phyloP scores from a whole-genome alignment of 2,888 invertebrate species.

The Cetonia aurata region DNA sequence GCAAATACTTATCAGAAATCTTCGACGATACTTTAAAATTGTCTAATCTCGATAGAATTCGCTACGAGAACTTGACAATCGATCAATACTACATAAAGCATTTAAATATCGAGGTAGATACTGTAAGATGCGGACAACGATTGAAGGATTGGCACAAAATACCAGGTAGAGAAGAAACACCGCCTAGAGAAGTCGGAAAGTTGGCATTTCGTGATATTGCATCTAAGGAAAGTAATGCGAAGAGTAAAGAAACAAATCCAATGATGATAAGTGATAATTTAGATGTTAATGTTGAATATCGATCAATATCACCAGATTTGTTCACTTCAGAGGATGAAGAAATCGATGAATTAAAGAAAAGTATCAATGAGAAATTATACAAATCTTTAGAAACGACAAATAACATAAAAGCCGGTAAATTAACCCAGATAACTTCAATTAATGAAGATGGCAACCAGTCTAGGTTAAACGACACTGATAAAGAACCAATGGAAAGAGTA shows the following conservation, averaged over 20 bases:
- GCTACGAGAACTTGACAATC: conserved; percentile 43
- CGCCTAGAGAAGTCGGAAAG: conserved; percentile 56
- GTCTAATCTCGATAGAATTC: conserved; percentile 47
- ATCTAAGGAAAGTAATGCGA: conserved; percentile 1
- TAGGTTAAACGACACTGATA: too few species aligned
- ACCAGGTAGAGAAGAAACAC: conserved; percentile 74
- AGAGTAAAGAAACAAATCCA: too few species aligned
- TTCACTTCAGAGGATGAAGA: conserved; percentile 59
- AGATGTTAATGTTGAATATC: background rate
- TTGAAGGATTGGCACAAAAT: conserved; percentile 75
- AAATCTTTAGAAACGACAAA: conserved; percentile 28
- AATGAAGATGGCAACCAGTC: too few species aligned
- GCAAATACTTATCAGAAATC: conserved; percentile 48
- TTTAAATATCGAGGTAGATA: conserved; percentile 64
- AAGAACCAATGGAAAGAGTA: too few species aligned
- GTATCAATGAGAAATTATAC: conserved; percentile 13
- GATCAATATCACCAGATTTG: conserved; percentile 59
- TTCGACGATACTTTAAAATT: conserved; percentile 39
- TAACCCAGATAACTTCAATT: background rate
- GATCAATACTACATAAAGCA: conserved; percentile 52
- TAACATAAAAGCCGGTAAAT: conserved; percentile 3
- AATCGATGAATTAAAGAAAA: background rate
- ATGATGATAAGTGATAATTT: background rate
- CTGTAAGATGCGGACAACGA: conserved; percentile 66
- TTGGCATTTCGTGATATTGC: background rate